Evolutionary conservation across 2,888 invertebrate genomes (phyloP), one percentile per base, ranked within the genome.

Genomic region (Polymixis lichenea): DNA sequence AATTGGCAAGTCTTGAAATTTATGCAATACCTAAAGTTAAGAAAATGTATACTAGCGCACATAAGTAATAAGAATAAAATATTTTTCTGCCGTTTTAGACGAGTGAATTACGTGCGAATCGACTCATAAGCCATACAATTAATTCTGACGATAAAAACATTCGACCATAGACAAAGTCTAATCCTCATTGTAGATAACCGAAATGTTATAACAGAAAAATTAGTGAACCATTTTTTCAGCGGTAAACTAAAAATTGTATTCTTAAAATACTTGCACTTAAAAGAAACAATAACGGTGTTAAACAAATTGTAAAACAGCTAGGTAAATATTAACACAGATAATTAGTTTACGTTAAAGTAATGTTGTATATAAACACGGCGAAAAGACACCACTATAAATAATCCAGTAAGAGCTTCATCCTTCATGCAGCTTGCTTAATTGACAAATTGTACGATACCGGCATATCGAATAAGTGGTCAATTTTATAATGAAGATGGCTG

Each of bases 391-490:
- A 58, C 77, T 80, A 86, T 87, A 82, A 85, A 86, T 85, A 78
- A 83, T 80, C 72, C 74, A 73, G 79, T 82, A 79, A 79, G 82
- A 78, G 73, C 25, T 75, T 82, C 76, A 83, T 80, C 75, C 80
- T 78, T 82, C 79, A 87, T 84, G 75, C 77, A 86, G 81, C 88
- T 78, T 80, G 69, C 77, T 87, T 89, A 89, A 92, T 92, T 89
- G 89, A 90, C 87, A 89, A 87, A 91, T 90, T 90, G 89, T 86
- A 88, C 88, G 87, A 88, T 90, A 89, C 92, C 91, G 88, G 91
- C 91, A 89, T 92, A 87, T 88, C 90, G 76, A 83, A 89, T 78
- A 51, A 78, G 64, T 62, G 49, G 69, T 84, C 76, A 78, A 82
- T 81, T 78, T 80, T 81, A 81, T 80, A 88, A 87, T 83, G 79